Evolutionary conservation across 2,888 invertebrate species (phyloP).

Genomic region (Calliopum simillimum): DNA sequence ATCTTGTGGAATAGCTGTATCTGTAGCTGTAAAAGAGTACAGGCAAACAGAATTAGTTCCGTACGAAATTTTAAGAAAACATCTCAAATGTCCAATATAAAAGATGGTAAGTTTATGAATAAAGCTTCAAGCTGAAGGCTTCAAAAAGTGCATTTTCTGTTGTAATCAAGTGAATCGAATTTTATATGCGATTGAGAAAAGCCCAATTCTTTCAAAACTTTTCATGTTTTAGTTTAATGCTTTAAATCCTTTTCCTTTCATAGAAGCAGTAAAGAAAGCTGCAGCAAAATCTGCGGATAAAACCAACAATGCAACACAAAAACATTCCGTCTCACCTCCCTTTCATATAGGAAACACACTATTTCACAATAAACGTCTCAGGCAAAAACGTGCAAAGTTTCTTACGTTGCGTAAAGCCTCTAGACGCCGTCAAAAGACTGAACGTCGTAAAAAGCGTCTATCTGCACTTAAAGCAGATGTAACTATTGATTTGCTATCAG

Average conservation of each 20-base stretch:
- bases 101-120: constrained; percentile 8
- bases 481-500: constrained; percentile 61
- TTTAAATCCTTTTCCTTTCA: too few relatives aligned
- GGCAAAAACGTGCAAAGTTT: constrained; percentile 52
- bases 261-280: too few relatives aligned
- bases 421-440: constrained; percentile 42
- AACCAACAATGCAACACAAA: constrained; percentile 24
- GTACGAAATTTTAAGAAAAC: too few relatives aligned
- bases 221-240: too few relatives aligned
- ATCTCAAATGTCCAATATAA: neutral
- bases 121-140: too few relatives aligned
- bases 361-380: constrained; percentile 62
- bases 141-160: too few relatives aligned
- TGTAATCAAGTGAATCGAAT: too few relatives aligned
- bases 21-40: too few relatives aligned
- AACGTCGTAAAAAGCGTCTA: constrained; percentile 47
- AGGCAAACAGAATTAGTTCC: too few relatives aligned
- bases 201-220: too few relatives aligned
- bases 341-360: constrained; percentile 60
- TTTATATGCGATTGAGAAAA: too few relatives aligned
- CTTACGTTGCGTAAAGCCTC: constrained; percentile 30
- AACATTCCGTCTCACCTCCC: constrained; percentile 58
- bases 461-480: constrained; percentile 53
- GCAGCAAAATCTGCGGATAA: constrained; percentile 16
- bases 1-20: neutral